A percentile compares a stretch with the other conserved stretches of the same genome.
These are phyloP conservation scores for Misgurnus mizolepis DNA, from an alignment of 2,113 vertebrate species.

Conservation along the genomic window DNA sequence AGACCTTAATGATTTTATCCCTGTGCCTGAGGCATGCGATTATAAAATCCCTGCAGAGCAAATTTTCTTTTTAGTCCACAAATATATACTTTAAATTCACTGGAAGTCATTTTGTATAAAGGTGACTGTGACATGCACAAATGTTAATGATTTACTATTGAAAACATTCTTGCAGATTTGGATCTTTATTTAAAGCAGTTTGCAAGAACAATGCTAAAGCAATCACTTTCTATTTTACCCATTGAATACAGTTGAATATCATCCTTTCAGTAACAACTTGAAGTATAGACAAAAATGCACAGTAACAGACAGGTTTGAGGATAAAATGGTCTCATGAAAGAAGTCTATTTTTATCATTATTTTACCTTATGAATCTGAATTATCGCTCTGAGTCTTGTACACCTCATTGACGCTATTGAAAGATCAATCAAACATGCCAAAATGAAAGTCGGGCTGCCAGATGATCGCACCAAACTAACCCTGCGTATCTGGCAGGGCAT, in stretches of 20 bases:
- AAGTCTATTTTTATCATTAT: neutral
- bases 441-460: conserved; percentile 19
- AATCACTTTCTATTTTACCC: too few species aligned
- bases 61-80: too few species aligned
- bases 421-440: conserved; percentile 19
- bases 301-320: neutral
- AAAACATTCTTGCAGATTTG: too few species aligned
- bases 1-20: neutral
- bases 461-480: conserved; percentile 33
- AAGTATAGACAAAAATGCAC: neutral
- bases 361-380: neutral
- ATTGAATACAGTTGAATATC: too few species aligned
- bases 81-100: too few species aligned
- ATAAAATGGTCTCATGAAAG: neutral
- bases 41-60: neutral
- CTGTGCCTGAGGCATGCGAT: neutral
- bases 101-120: too few species aligned
- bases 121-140: too few species aligned
- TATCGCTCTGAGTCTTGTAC: neutral
- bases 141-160: too few species aligned
- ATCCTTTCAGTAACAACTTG: too few species aligned
- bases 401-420: neutral
- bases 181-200: too few species aligned
- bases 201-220: too few species aligned
- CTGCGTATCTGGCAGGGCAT: conserved; percentile 6